Base-by-base conservation (phyloP, 2,888 invertebrate species). In the Philonicus albiceps region DNA sequence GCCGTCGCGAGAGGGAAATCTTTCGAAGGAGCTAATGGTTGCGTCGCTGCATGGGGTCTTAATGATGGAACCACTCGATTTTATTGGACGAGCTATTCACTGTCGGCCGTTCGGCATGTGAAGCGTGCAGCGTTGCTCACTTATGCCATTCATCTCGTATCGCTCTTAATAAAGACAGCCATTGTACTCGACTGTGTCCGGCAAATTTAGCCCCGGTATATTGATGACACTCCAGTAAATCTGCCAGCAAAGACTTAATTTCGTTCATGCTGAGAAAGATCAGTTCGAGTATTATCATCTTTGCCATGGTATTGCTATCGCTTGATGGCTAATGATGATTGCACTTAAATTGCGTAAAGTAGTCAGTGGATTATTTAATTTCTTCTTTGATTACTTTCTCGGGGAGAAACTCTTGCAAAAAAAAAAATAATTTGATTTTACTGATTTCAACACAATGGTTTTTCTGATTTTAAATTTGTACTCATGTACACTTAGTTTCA, bases 71-170 rank as follows among this genome's bases (percentile, higher is more conserved):
- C 13, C 31, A 76, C 78, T 78, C 43, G 19, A 49, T 49, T 30
- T 78, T 78, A 78, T 78, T 78, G 49, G 49, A 53, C 30, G 78
- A n/a, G 22, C 78, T 37, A 40, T 37, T 76, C 76, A 76, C 22
- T 5, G 22, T 37, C n/a, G 37, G 31, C 7, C 34, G 34, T 19
- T n/a, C 6, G 37, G 34, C 37, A 22, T 40, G 3, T 3, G 75
- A 40, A 40, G 37, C 78, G 30, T 78, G 27, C 30, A 49, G 49
- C 49, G 49, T 27, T 78, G 78, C 43, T 43, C 78, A 78, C 49
- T 78, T 78, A 19, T 40, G 22, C 78, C 22, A 78, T 78, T 78
- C 78, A 78, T 78, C 78, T 78, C 30, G 78, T 19, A 78, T 78
- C 49, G 49, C 27, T 53, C 49, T 49, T 78, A 78, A 78, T 78